Evolutionary conservation across 1,140 invertebrate genomes (phyloP), one percentile per base, ranked within the genome.

Genomic region (Drosophila bocki): DNA sequence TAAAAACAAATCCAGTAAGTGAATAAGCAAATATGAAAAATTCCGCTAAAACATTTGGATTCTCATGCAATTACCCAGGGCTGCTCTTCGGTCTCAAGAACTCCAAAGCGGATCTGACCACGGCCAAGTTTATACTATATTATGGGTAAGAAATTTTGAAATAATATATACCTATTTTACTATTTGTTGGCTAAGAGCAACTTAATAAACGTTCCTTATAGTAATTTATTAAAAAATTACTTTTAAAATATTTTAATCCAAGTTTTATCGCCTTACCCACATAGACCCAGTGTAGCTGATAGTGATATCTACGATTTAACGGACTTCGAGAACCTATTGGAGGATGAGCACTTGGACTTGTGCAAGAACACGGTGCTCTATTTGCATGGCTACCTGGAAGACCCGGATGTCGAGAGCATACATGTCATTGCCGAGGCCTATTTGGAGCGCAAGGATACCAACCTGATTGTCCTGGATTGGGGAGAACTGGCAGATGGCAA

Each of bases 401-500:
- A 94, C 39, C 93, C 94, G 0, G 93, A 94, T 76, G 93, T 94
- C 58, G 94, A 95, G 77, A 95, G 94, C 75, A 93, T 95, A 65
- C 93, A 94, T 92, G 94, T 94, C 1, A 90, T 94, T 9, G 91
- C 93, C 8, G 75, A 87, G 12, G 93, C 94, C 0, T 94, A 94
- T 83, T 37, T 93, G 42, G 62, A 85, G 17, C 80, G 82, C 1
- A 84, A 61, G 8, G 93, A 93, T 35, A 92, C 93, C 48, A 94
- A 94, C 79, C 62, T 93, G 0, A 91, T 95, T 26, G 91, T 94
- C 1, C 78, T 96, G 22, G 95, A 96, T 78, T 96, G 95, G 94
- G 93, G 94, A 17, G 93, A 94, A 44, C 92, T 96, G 79, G 94
- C 94, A 3, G 93, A 93, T 68, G 93, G 94, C 1, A 94, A 94